Conservation (phyloP, 2,797 vertebrate genomes). For the Cryptoblepharus egeriae region DNA sequence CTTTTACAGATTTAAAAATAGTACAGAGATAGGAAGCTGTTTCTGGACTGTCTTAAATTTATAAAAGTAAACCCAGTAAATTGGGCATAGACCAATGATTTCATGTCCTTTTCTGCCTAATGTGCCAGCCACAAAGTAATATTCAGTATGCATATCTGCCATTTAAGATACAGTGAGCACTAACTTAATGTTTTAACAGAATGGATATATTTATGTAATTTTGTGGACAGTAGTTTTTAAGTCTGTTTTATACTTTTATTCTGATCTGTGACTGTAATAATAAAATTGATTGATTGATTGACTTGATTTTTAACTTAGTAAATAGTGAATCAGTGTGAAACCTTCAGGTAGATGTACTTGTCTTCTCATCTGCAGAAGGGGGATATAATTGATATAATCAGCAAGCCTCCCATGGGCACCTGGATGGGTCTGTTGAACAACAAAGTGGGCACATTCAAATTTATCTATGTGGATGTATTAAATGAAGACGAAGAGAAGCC, state of each 20-base stretch:
- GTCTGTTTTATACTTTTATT: too few species aligned
- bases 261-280: too few species aligned
- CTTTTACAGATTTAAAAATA: conserved; percentile 24
- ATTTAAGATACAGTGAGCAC: not conserved
- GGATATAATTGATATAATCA: conserved; percentile 98
- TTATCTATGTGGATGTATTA: conserved; percentile 97
- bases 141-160: not conserved
- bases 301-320: too few species aligned
- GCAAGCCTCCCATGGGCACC: conserved; percentile 98
- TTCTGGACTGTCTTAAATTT: not conserved
- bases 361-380: conserved; percentile 83
- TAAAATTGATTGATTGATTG: too few species aligned
- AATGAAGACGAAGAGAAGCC: conserved; percentile 95
- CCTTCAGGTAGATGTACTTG: not conserved
- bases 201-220: too few species aligned
- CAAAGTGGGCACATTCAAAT: conserved; percentile 99
- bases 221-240: too few species aligned
- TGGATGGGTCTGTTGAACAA: conserved; percentile 99
- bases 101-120: not conserved
- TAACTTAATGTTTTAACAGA: too few species aligned
- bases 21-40: conserved; percentile 6
- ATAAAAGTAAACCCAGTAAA: not conserved
- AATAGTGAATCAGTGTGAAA: not conserved
- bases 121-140: not conserved
- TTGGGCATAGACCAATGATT: not conserved